Percentiles rank a stretch among this genome's conserved stretches.
phyloP scores from a whole-genome alignment of 2,113 vertebrate species.

The Aythya baeri region DNA sequence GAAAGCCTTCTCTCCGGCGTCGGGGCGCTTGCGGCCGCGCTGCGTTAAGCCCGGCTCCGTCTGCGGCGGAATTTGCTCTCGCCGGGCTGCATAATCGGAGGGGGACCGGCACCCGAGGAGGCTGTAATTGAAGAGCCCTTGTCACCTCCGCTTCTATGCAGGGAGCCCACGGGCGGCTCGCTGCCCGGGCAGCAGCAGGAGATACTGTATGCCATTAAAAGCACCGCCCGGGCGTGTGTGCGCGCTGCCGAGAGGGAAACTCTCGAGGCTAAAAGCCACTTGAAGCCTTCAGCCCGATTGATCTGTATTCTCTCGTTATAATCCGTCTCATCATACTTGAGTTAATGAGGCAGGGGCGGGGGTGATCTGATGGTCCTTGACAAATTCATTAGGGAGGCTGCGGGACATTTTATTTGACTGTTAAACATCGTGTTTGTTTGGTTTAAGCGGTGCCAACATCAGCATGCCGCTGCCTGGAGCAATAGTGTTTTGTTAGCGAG shows the following conservation, averaged over 20 bases:
- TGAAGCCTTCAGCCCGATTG: conserved; percentile 80
- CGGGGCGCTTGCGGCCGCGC: neutral
- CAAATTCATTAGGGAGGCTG: conserved; percentile 86
- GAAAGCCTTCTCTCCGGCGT: conserved; percentile 3
- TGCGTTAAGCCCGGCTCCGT: conserved; percentile 44
- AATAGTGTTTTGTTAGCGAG: conserved; percentile 38
- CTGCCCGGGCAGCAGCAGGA: conserved; percentile 70
- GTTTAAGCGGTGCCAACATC: conserved; percentile 77
- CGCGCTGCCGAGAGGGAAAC: conserved; percentile 61
- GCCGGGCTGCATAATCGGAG: conserved; percentile 84
- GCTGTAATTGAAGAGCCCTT: conserved; percentile 80
- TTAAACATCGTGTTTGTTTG: conserved; percentile 84
- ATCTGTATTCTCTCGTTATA: conserved; percentile 83
- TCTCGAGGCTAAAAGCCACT: conserved; percentile 81
- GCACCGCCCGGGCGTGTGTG: conserved; percentile 35
- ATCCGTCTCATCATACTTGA: conserved; percentile 84
- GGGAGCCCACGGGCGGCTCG: conserved; percentile 78
- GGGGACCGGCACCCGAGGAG: conserved; percentile 65
- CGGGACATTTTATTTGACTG: conserved; percentile 83
- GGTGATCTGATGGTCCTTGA: conserved; percentile 81
- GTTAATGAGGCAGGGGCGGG: conserved; percentile 84
- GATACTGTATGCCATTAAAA: conserved; percentile 68
- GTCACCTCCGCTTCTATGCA: conserved; percentile 79
- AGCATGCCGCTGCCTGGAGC: conserved; percentile 74
- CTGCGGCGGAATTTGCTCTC: conserved; percentile 66